Base-by-base conservation (phyloP, 2,888 invertebrate species). In the Cordilura impudica region DNA sequence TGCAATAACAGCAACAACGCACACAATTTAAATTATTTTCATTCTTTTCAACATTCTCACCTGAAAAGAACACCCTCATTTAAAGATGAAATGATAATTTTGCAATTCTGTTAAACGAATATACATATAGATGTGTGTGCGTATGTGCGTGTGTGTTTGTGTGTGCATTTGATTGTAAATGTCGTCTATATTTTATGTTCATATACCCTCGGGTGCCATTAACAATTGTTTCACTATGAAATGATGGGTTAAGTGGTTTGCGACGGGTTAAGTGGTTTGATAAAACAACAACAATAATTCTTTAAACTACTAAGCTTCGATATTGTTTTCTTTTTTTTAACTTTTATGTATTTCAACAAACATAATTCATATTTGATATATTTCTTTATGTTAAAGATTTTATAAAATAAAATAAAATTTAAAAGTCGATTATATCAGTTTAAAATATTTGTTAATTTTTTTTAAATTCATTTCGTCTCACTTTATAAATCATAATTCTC, bases 11-110 rank as follows among this genome's bases (percentile, higher is more conserved):
- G 29, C 53, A 60, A 39, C 67, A 65, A 74, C 78, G 54, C 51
- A 66, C 51, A 66, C 66, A 71, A 66, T 71, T 61, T 66, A 51
- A 75, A 61, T 70, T 60, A 74, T 70, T 61, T 26, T 70, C n/a
- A 12, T 26, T 23, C 21, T 53, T 53, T 43, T 16, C 35, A 29
- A 61, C 51, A 26, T 63, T 31, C 21, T 29, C 35, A n/a, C n/a
- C 7, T 63, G 63, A 63, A 23, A 51, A 49, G 35, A 49, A 51
- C 19, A 35, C 35, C 21, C 35, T 4, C 51, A n/a, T 16, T 26
- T 21, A 49, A 47, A 49, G 63, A 29, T 63, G 51, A 49, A 63
- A 31, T 31, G 63, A 63, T 49, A 63, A 35, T 47, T 47, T 49
- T 47, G 16, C 16, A 21, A 23, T 14, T 19, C 49, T n/a, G n/a